Evolutionary conservation across 2,113 vertebrate species (phyloP), one percentile per base, ranked within the genome.

Genomic region (Scomber scombrus): DNA sequence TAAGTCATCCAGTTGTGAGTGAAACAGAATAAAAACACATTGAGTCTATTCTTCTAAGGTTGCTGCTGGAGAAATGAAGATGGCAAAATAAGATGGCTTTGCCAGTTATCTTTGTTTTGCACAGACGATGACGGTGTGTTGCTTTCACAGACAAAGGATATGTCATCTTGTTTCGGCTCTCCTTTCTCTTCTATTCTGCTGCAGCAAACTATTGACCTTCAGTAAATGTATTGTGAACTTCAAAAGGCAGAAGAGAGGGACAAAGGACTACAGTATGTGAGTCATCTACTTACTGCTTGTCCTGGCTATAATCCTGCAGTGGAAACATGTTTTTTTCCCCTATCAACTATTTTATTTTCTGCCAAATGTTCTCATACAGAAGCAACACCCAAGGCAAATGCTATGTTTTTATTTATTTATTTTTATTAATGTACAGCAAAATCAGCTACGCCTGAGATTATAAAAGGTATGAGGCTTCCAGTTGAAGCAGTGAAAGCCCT

Each of bases 161-260:
- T 70, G 72, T 81, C 84, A 74, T 78, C 43, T 56, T 19, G 63
- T 49, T 60, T 74, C 81, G 18, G 68, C 52, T 65, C 63, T 70
- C 26, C 60, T 79, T 75, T 86, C 82, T 71, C 45, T 49, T 84
- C 63, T 51, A 63, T 50, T 79, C 26, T 1, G 12, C 65, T 75
- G 87, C 80, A 78, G 79, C 34, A 73, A 72, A 62, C 16, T 19
- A 9, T 34, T 71, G 85, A 88, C 84, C 82, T 84, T 86, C 72
- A 66, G 43, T 66, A 73, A 80, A 82, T 81, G 71, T 74, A 31
- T 19, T 76, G 51, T 78, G 73, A 55, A 67, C 46, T 52, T 81
- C 55, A 88, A 83, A 58, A 71, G 51, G 11, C 56, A 31, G 51
- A 2, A 47, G 11, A 56, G 57, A 60, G 26, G 46, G 49, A 60